phyloP scores from a whole-genome alignment of 2,113 vertebrate species.

The Podilymbus podiceps region DNA sequence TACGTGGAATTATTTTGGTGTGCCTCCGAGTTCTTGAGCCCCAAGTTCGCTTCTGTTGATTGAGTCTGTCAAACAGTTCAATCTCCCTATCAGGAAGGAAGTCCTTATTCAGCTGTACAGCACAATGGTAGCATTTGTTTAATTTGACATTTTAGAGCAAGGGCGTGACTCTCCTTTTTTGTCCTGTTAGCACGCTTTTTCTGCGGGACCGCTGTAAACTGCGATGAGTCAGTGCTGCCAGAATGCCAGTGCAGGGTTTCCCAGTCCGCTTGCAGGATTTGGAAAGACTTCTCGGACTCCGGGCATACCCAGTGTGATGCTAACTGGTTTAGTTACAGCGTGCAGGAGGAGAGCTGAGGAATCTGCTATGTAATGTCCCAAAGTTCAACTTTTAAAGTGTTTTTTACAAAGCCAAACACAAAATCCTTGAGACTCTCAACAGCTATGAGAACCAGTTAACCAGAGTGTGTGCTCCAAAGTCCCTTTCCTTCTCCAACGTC shows the following conservation, averaged over 20 bases:
- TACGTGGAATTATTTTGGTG: rapidly evolving
- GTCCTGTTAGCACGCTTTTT: rapidly evolving
- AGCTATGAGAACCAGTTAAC: background rate
- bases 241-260: background rate
- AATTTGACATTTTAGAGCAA: background rate
- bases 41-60: background rate
- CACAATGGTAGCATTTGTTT: background rate
- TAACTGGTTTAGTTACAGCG: background rate
- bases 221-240: background rate
- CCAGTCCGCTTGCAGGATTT: background rate
- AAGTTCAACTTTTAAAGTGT: background rate
- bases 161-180: background rate
- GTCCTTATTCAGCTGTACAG: background rate
- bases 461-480: background rate
- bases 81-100: background rate
- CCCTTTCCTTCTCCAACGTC: background rate
- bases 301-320: background rate
- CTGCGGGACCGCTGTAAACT: background rate
- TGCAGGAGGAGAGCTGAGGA: background rate
- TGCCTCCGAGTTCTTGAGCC: background rate
- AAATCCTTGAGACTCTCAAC: background rate
- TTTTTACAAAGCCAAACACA: background rate
- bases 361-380: rapidly evolving
- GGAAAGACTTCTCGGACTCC: background rate
- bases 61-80: background rate